Percentiles rank a stretch among this genome's conserved stretches.
phyloP scores from a whole-genome alignment of 1,140 invertebrate species.

The Ceratoteleas bidentatus region DNA sequence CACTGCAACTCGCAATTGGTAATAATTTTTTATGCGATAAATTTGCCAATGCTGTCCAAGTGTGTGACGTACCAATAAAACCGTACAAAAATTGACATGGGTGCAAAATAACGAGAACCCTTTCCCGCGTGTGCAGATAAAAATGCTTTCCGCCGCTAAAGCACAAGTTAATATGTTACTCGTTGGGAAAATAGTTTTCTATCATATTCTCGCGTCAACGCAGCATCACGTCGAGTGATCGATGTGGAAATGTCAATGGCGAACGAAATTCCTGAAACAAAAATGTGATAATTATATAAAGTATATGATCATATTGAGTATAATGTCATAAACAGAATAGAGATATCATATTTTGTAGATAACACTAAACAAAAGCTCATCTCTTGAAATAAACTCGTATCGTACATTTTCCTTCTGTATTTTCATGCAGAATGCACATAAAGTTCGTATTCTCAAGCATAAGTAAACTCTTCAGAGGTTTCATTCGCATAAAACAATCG shows the following conservation, averaged over 20 bases:
- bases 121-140: constrained; percentile 28
- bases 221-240: constrained; percentile 23
- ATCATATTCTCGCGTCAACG: constrained; percentile 32
- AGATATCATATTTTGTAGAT: too few species aligned
- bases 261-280: too few species aligned
- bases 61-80: constrained; percentile 20
- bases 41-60: neutral
- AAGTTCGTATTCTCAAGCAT: too few species aligned
- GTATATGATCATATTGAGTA: too few species aligned
- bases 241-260: constrained; percentile 28
- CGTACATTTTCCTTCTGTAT: too few species aligned
- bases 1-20: neutral
- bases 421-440: too few species aligned
- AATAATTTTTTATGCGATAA: constrained; percentile 18
- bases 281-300: too few species aligned
- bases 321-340: too few species aligned
- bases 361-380: too few species aligned
- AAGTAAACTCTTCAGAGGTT: too few species aligned
- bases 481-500: too few species aligned
- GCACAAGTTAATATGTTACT: constrained; percentile 38
- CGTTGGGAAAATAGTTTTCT: constrained; percentile 36
- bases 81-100: constrained; percentile 4
- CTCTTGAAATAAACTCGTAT: too few species aligned
- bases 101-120: constrained; percentile 26
- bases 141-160: constrained; percentile 31